Percentiles rank a stretch among this genome's conserved stretches.
These are phyloP conservation scores for Autographa gamma DNA, from an alignment of 2,888 invertebrate genomes.

Conservation along the genomic window DNA sequence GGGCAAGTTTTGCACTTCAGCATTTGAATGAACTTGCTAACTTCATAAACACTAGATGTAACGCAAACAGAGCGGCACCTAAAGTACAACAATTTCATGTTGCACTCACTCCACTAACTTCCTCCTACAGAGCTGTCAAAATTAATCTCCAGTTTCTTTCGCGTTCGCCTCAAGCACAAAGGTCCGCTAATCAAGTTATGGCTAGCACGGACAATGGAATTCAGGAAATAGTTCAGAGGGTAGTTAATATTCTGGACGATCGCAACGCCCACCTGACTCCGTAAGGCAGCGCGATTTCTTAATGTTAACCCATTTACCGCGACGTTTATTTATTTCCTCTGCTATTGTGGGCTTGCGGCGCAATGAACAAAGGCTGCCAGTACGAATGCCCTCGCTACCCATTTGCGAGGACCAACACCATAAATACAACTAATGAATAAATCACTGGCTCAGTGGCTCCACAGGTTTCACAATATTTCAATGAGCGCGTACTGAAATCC, in stretches of 20 bases:
- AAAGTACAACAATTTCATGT: background rate
- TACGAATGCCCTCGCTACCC: constrained; percentile 28
- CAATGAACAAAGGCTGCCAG: constrained; percentile 47
- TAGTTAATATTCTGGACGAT: constrained; percentile 48
- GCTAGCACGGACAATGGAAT: constrained; percentile 40
- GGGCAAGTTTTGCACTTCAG: background rate
- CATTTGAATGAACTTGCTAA: background rate
- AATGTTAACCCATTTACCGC: constrained; percentile 47
- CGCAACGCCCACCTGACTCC: constrained; percentile 44
- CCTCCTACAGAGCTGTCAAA: background rate
- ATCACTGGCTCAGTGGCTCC: constrained; percentile 48
- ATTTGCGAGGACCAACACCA: constrained; percentile 18
- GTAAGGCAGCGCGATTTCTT: constrained; percentile 45
- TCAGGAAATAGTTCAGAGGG: constrained; percentile 30
- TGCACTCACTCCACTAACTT: background rate
- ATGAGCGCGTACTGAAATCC: constrained; percentile 52
- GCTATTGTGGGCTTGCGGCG: constrained; percentile 23
- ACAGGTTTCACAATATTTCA: constrained; percentile 58
- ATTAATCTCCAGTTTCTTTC: background rate
- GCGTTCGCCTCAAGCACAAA: background rate
- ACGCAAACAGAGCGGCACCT: background rate
- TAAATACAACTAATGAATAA: constrained; percentile 53
- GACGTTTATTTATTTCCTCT: constrained; percentile 46
- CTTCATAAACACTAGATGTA: background rate
- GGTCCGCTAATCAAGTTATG: constrained; percentile 27